A percentile compares a stretch with the other conserved stretches of the same genome.
phyloP scores from a whole-genome alignment of 2,888 invertebrate species.

The Synanthedon myopaeformis region DNA sequence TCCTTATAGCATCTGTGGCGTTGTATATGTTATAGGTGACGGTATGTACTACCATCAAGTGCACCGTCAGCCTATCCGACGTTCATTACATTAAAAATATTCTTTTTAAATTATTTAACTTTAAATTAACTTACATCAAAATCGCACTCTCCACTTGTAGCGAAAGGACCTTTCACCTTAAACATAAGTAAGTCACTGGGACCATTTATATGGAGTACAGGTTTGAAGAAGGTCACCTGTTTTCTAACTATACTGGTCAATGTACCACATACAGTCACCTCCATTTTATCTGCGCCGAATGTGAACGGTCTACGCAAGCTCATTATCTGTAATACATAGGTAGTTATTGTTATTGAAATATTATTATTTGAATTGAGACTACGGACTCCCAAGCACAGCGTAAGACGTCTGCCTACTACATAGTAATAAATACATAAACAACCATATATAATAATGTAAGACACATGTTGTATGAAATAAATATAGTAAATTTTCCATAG shows the following conservation, averaged over 20 bases:
- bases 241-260: slow-evolving; percentile 31
- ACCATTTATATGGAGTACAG: slow-evolving; percentile 30
- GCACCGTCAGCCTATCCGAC: neutral
- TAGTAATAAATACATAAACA: too few species aligned
- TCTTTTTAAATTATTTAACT: too few species aligned
- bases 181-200: slow-evolving; percentile 21
- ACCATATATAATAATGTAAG: too few species aligned
- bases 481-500: too few species aligned
- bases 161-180: slow-evolving; percentile 31
- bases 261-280: slow-evolving; percentile 23
- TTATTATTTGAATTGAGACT: too few species aligned
- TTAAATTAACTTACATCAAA: slow-evolving; percentile 18
- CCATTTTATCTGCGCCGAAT: slow-evolving; percentile 34
- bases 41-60: neutral
- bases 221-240: slow-evolving; percentile 33
- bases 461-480: too few species aligned
- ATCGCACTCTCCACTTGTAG: slow-evolving; percentile 18
- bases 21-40: too few species aligned
- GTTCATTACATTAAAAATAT: neutral
- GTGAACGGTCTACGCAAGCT: slow-evolving; percentile 31
- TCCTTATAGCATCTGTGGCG: too few species aligned
- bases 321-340: slow-evolving; percentile 23
- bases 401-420: too few species aligned
- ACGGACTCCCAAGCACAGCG: too few species aligned
- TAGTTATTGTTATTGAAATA: neutral